Evolutionary conservation across 2,888 invertebrate species (phyloP), one percentile per base, ranked within the genome.

Genomic region (Germaria angustata): DNA sequence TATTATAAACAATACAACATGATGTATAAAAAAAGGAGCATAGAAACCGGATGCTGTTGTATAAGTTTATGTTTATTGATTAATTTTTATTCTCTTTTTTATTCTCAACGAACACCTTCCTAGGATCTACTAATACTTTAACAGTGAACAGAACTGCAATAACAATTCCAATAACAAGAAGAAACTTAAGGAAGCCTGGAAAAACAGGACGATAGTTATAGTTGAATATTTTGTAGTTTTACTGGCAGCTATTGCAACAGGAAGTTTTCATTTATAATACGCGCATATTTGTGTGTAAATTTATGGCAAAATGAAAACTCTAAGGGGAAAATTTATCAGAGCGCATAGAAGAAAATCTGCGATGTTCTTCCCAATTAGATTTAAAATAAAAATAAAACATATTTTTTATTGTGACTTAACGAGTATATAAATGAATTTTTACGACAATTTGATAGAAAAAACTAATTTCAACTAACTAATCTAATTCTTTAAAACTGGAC

Each of bases 1-100:
- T 63, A 73, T 75, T 77, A 69, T 69, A 75, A 63, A 75, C 72
- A 78, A 68, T 78, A 63, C 65, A 80, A 46, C 13, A 17, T 61
- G 53, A 44, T 34, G 44, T n/a, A 24, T n/a, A 63, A n/a, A 49
- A 32, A 13, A n/a, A 69, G 65, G 41, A 46, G n/a, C 17, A 22
- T 15, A 46, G 17, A 49, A 34, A 8, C 41, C 34, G 57, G 32
- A 65, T 49, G 41, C 32, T 9, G 24, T 41, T 22, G 20, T 17
- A 49, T 32, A 34, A 49, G 41, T 69, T 77, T 41, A 13, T 44
- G 51, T 53, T 69, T 61, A 34, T 66, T 36, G 36, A 55, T 55
- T 5, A 11, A 4, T 11, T 49, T 24, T 61, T 44, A n/a, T 13
- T 41, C 34, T 13, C 55, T 46, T 22, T 22, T 53, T 7, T 28